Conservation (phyloP, 2,888 invertebrate genomes). For the Iphiclides podalirius region DNA sequence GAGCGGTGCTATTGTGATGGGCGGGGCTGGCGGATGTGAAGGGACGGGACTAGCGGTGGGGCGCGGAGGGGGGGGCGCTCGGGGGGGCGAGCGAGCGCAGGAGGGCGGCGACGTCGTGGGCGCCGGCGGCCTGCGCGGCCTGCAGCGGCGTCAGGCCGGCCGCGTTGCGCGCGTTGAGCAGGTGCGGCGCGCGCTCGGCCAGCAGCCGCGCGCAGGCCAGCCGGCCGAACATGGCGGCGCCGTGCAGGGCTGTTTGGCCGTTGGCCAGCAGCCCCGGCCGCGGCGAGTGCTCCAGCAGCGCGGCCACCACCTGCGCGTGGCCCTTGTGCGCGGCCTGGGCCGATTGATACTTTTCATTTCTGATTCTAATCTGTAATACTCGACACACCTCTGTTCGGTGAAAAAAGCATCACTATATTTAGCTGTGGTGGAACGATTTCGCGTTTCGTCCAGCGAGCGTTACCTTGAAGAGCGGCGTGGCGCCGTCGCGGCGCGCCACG, state of each 20-base stretch:
- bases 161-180: slow-evolving; percentile 84
- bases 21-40: too few species aligned
- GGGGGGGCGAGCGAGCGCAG: slow-evolving; percentile 33
- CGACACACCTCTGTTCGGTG: too few species aligned
- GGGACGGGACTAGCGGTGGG: too few species aligned
- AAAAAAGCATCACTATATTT: too few species aligned
- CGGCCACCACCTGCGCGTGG: slow-evolving; percentile 91
- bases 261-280: slow-evolving; percentile 91
- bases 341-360: too few species aligned
- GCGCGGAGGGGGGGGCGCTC: not conserved
- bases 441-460: too few species aligned
- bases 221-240: slow-evolving; percentile 93
- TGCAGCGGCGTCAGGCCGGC: slow-evolving; percentile 84
- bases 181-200: slow-evolving; percentile 85
- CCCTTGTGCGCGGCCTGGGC: slow-evolving; percentile 98
- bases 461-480: slow-evolving; percentile 96
- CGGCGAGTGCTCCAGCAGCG: slow-evolving; percentile 90
- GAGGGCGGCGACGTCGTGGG: slow-evolving; percentile 65
- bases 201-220: slow-evolving; percentile 88
- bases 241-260: slow-evolving; percentile 95
- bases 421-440: too few species aligned
- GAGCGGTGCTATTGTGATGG: too few species aligned
- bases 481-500: slow-evolving; percentile 90
- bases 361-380: too few species aligned
- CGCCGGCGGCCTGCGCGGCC: slow-evolving; percentile 76